Evolutionary conservation across 2,888 invertebrate genomes (phyloP).

Genomic region (Cancer borealis): DNA sequence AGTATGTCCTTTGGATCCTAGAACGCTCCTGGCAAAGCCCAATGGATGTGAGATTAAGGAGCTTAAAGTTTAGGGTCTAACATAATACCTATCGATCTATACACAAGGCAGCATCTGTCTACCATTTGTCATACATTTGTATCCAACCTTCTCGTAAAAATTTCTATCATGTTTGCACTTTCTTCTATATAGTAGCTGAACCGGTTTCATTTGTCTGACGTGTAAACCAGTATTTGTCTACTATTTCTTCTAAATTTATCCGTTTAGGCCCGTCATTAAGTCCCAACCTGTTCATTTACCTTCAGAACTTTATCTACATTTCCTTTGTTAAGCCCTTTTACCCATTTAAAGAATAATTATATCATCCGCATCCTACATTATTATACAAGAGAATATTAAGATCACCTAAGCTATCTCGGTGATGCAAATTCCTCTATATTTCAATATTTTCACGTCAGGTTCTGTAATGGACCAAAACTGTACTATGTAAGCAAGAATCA

Average conservation of each 20-base stretch:
- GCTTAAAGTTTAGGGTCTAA: not conserved
- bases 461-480: not conserved
- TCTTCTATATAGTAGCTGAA: not conserved
- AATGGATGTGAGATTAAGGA: not conserved
- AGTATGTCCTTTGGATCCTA: not conserved
- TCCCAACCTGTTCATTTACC: not conserved
- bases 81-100: not conserved
- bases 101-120: not conserved
- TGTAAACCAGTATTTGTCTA: not conserved
- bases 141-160: not conserved
- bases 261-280: not conserved
- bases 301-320: not conserved
- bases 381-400: not conserved
- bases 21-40: not conserved
- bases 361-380: not conserved
- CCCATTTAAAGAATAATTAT: not conserved
- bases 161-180: not conserved
- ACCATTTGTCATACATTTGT: not conserved
- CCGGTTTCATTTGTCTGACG: not conserved
- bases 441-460: not conserved
- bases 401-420: not conserved
- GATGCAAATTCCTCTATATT: not conserved
- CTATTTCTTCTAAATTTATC: not conserved
- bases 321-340: not conserved
- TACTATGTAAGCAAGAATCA: not conserved